phyloP scores from a whole-genome alignment of 2,888 invertebrate species.

The Hoplodrina blanda region DNA sequence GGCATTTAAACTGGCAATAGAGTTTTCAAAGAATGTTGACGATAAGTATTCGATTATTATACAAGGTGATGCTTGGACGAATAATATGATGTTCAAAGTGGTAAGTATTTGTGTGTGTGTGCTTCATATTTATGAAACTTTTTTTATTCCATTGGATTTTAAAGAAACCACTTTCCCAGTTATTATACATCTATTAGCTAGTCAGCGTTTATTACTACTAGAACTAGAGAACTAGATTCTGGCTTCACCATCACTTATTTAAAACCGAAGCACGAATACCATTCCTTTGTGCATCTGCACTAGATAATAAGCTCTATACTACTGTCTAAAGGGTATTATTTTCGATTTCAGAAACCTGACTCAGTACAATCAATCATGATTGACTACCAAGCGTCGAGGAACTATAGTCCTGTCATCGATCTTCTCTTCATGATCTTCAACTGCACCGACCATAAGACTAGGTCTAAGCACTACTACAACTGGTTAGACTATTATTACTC shows the following conservation, averaged over 20 bases:
- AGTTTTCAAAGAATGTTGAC: slow-evolving; percentile 38
- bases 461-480: slow-evolving; percentile 63
- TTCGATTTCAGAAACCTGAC: slow-evolving; percentile 8
- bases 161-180: too few species aligned
- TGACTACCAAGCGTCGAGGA: slow-evolving; percentile 49
- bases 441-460: slow-evolving; percentile 68
- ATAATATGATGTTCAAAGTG: slow-evolving; percentile 72
- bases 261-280: too few species aligned
- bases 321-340: not conserved
- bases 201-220: too few species aligned
- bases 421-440: slow-evolving; percentile 68
- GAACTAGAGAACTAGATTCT: too few species aligned
- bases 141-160: too few species aligned
- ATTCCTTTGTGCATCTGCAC: not conserved
- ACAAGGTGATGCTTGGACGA: slow-evolving; percentile 77
- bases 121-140: not conserved
- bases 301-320: not conserved
- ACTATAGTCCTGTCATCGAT: slow-evolving; percentile 67
- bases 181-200: too few species aligned
- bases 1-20: slow-evolving; percentile 5
- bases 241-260: not conserved
- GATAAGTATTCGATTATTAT: slow-evolving; percentile 68
- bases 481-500: slow-evolving; percentile 70
- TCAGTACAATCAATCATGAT: slow-evolving; percentile 26
- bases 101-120: slow-evolving; percentile 51